A percentile compares a stretch with the other conserved stretches of the same genome.
phyloP scores from a whole-genome alignment of 2,888 invertebrate species.

The Acrobasis consociella region DNA sequence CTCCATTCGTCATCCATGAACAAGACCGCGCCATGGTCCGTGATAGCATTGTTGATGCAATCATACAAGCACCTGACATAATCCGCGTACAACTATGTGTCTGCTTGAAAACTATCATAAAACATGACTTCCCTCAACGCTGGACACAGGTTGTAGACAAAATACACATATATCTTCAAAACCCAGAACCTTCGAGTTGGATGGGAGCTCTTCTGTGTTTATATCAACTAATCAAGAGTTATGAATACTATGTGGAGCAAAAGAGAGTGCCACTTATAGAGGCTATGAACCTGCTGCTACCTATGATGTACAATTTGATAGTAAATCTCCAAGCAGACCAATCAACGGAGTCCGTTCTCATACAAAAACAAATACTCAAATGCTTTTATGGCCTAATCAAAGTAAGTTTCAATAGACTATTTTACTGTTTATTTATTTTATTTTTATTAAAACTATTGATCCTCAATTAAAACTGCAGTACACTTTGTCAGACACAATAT shows the following conservation, averaged over 20 bases:
- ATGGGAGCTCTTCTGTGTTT: conserved; percentile 95
- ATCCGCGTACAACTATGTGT: conserved; percentile 95
- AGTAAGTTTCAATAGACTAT: conserved; percentile 72
- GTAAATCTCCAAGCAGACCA: conserved; percentile 90
- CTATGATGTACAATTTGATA: conserved; percentile 94
- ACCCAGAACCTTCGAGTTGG: conserved; percentile 93
- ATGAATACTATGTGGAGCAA: conserved; percentile 94
- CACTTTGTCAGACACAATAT: no score
- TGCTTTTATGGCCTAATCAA: conserved; percentile 97
- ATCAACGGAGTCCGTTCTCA: conserved; percentile 92
- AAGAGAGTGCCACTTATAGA: conserved; percentile 95
- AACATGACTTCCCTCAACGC: conserved; percentile 96
- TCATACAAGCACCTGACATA: conserved; percentile 95
- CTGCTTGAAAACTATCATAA: conserved; percentile 96
- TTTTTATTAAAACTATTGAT: no score
- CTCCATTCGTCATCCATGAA: conserved; percentile 95
- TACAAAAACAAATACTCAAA: conserved; percentile 95
- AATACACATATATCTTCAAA: conserved; percentile 95
- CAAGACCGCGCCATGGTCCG: conserved; percentile 97
- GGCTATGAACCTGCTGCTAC: conserved; percentile 96
- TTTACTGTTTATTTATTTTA: no score
- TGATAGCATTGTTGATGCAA: conserved; percentile 96
- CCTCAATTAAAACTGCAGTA: no score
- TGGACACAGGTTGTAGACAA: conserved; percentile 99
- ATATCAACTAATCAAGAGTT: conserved; percentile 97